Evolutionary conservation across 2,888 invertebrate genomes (phyloP).

Genomic region (Cepaea hortensis): DNA sequence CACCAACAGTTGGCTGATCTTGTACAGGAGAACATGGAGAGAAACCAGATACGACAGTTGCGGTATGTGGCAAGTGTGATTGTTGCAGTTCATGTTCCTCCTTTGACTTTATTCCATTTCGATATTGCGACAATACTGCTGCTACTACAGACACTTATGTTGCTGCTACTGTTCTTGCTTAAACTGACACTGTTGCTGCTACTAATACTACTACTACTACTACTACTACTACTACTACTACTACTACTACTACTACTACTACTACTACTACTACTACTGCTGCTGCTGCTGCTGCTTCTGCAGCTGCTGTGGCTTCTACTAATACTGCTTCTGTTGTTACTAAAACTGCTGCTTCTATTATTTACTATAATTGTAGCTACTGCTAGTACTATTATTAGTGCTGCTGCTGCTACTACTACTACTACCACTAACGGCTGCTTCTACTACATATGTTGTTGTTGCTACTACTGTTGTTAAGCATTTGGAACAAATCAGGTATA

Average conservation of each 20-base stretch:
- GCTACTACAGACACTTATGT: too few species aligned
- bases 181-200: background rate
- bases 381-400: too few species aligned
- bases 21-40: constrained; percentile 91
- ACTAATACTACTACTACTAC: constrained; percentile 4
- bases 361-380: too few species aligned
- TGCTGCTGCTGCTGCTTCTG: constrained; percentile 13
- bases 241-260: constrained; percentile 30
- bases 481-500: too few species aligned
- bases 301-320: background rate
- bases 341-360: too few species aligned
- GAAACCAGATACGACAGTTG: constrained; percentile 68
- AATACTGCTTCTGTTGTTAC: background rate
- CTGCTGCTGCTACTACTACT: too few species aligned
- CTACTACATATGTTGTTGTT: too few species aligned
- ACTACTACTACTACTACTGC: constrained; percentile 29
- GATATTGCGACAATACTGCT: background rate
- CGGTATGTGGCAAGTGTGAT: constrained; percentile 55
- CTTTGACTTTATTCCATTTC: too few species aligned
- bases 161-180: too few species aligned
- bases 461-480: too few species aligned
- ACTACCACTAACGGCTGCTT: too few species aligned
- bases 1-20: constrained; percentile 88
- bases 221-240: constrained; percentile 15
- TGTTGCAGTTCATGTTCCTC: too few species aligned